Percentiles rank a stretch among this genome's conserved stretches.
Evolutionary conservation across 2,113 vertebrate species (phyloP).

Genomic region (Lophochroa leadbeateri): DNA sequence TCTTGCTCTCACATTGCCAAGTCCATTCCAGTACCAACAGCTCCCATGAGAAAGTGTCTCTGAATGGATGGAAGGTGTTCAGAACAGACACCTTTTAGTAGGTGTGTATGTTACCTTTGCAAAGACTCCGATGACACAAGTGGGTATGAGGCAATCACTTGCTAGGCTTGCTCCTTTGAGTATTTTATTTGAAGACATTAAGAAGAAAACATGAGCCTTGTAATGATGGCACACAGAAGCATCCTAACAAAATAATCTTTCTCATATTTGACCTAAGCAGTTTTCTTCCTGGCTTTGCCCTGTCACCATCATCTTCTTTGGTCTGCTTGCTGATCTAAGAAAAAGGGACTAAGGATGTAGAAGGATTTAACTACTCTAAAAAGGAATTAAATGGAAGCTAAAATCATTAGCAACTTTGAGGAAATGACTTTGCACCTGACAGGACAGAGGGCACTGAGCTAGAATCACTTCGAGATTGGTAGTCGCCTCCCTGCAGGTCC

Average conservation of each 20-base stretch:
- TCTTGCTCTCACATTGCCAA: background rate
- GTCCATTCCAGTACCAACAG: background rate
- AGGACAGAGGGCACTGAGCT: background rate
- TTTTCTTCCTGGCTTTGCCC: background rate
- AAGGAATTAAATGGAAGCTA: background rate
- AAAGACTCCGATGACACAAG: background rate
- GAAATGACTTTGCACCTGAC: background rate
- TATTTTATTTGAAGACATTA: background rate
- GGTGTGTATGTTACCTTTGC: background rate
- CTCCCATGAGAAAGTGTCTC: background rate
- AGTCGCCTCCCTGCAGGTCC: background rate
- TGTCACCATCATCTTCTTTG: background rate
- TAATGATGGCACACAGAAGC: background rate
- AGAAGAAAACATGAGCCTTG: background rate
- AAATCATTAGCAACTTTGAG: background rate
- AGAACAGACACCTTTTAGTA: background rate
- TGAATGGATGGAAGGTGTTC: background rate
- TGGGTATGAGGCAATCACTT: background rate
- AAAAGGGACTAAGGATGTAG: background rate
- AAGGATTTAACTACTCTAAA: background rate
- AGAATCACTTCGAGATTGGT: background rate
- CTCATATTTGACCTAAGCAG: background rate
- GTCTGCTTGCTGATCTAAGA: background rate
- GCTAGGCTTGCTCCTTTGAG: background rate
- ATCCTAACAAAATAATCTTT: background rate